A percentile compares a stretch with the other conserved stretches of the same genome.
Evolutionary conservation across 2,113 vertebrate genomes (phyloP).

Genomic region (Recurvirostra avosetta): DNA sequence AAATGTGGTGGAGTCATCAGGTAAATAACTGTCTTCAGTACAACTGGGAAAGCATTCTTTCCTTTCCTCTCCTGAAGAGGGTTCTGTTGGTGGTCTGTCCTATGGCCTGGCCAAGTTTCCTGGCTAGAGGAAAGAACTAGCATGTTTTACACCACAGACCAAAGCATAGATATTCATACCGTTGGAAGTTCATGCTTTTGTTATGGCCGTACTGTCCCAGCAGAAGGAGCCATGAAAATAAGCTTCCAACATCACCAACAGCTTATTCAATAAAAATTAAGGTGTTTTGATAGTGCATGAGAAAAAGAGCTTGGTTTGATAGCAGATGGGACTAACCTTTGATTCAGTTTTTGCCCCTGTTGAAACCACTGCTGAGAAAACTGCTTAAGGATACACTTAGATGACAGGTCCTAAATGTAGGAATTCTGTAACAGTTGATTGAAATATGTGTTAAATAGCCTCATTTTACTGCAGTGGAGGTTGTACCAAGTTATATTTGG

Average conservation of each 20-base stretch:
- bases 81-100: not conserved
- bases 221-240: not conserved
- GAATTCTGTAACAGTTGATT: not conserved
- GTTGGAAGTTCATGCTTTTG: not conserved
- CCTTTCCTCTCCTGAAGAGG: not conserved
- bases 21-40: not conserved
- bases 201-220: not conserved
- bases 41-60: not conserved
- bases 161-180: not conserved
- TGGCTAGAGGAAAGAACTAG: not conserved
- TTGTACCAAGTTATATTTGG: not conserved
- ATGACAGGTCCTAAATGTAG: not conserved
- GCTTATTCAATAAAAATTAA: not conserved
- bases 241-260: not conserved
- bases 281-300: not conserved
- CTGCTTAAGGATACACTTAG: not conserved
- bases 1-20: not conserved
- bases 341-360: not conserved
- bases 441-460: not conserved
- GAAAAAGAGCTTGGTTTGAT: not conserved
- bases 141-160: not conserved
- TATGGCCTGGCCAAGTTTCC: not conserved
- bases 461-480: not conserved
- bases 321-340: not conserved
- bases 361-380: not conserved